Evolutionary conservation across 2,113 vertebrate genomes (phyloP).

Genomic region (Ploceus nigricollis): DNA sequence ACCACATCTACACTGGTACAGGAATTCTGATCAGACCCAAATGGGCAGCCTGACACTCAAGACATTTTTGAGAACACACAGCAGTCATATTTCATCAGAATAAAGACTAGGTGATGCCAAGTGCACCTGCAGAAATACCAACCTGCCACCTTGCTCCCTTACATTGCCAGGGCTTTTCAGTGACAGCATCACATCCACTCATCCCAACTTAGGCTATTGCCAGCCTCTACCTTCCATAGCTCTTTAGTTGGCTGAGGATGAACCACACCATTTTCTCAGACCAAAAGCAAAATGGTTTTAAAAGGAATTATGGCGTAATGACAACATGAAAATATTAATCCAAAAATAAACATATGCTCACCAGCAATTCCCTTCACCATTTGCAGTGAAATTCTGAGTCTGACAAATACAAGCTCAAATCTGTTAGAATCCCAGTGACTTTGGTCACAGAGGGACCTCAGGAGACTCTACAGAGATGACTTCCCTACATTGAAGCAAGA

Average conservation of each 20-base stretch:
- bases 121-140: background rate
- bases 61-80: background rate
- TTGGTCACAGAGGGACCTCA: background rate
- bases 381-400: background rate
- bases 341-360: background rate
- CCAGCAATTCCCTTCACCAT: background rate
- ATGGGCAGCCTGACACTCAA: background rate
- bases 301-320: background rate
- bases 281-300: background rate
- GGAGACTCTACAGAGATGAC: background rate
- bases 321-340: background rate
- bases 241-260: background rate
- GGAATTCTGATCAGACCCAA: background rate
- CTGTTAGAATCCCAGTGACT: background rate
- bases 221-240: background rate
- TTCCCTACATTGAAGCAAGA: background rate
- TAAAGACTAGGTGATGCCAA: background rate
- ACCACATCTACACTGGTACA: background rate
- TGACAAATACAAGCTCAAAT: background rate
- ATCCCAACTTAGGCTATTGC: background rate
- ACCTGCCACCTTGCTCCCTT: fast-evolving
- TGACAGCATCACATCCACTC: background rate
- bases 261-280: background rate
- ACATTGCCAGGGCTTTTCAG: background rate
- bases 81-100: background rate